These are phyloP conservation scores for Torymus auratus DNA, from an alignment of 2,888 invertebrate genomes.

Conservation along the genomic window DNA sequence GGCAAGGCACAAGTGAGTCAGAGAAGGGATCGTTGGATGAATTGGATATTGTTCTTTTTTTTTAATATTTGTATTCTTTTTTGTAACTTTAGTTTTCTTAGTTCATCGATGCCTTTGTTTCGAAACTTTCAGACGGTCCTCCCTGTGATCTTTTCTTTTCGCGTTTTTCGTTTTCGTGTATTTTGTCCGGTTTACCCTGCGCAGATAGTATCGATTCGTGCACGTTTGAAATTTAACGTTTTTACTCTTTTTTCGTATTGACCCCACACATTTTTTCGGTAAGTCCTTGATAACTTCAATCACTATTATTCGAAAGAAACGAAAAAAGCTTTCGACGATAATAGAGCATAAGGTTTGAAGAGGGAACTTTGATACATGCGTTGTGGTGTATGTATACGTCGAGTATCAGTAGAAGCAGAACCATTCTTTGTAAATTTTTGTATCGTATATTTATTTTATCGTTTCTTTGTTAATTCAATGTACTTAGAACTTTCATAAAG, in stretches of 20 bases:
- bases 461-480: background rate
- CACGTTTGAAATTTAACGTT: background rate
- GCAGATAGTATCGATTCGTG: slow-evolving; percentile 17
- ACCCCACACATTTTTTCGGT: slow-evolving; percentile 6
- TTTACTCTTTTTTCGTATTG: slow-evolving; percentile 17
- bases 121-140: slow-evolving; percentile 40
- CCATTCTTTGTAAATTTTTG: slow-evolving; percentile 1
- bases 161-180: slow-evolving; percentile 3
- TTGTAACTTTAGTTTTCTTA: slow-evolving; percentile 16
- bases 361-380: too few relatives aligned
- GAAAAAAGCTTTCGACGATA: background rate
- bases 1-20: slow-evolving; percentile 73
- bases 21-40: slow-evolving; percentile 61
- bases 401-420: too few relatives aligned
- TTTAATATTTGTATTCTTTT: slow-evolving; percentile 29
- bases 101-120: slow-evolving; percentile 41
- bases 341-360: background rate
- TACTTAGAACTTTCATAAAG: slow-evolving; percentile 16
- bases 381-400: too few relatives aligned
- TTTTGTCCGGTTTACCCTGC: slow-evolving; percentile 13
- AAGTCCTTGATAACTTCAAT: slow-evolving; percentile 25
- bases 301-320: background rate
- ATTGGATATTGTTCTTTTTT: slow-evolving; percentile 38
- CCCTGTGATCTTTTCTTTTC: slow-evolving; percentile 19
- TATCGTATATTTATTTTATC: slow-evolving; percentile 1